Base-by-base conservation (phyloP, 2,888 invertebrate species). In the Lepidocyrtoides sp. region DNA sequence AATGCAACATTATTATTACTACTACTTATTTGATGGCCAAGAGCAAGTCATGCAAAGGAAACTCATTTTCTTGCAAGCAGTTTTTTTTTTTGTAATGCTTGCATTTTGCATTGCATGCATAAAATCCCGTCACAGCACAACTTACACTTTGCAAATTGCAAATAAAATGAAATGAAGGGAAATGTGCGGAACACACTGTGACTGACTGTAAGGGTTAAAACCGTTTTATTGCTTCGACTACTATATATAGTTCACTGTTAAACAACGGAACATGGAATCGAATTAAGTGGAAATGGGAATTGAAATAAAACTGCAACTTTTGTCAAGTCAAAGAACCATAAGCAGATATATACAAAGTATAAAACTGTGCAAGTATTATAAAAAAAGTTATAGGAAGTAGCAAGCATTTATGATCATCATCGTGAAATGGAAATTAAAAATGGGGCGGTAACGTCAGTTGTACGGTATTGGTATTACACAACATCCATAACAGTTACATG, bases 351-450 rank as follows among this genome's bases (percentile, higher is more conserved):
- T 26, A 14, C 26, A 60, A 26, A 32, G 69, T 17, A 36, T 69
- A 60, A 3, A 17, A 14, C 57, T 20, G 57, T 20, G 4, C 4
- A 8, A 29, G 29, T 29, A 29, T 66, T 66, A 66, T 14, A 17
- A 14, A n/a, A n/a, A 8, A 66, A 66, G 20, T 36, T 36, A 7
- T 36, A 36, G 7, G 36, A 4, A 36, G 36, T 36, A 36, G 36
- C 36, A 36, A 36, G 36, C 7, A 36, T 36, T 29, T n/a, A 66
- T 66, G 20, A 44, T 48, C 29, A 26, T 77, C 26, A 51, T 77
- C 51, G 29, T 77, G 51, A 32, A 48, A 77, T 77, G 51, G 77
- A 77, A 77, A 77, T 77, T 77, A 77, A 77, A 77, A 77, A 26
- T 3, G 26, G 77, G 77, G 77, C 51, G 77, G 77, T 51, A 14